Conservation (phyloP, 2,797 vertebrate species). For the Pseudocheirus occidentalis region DNA sequence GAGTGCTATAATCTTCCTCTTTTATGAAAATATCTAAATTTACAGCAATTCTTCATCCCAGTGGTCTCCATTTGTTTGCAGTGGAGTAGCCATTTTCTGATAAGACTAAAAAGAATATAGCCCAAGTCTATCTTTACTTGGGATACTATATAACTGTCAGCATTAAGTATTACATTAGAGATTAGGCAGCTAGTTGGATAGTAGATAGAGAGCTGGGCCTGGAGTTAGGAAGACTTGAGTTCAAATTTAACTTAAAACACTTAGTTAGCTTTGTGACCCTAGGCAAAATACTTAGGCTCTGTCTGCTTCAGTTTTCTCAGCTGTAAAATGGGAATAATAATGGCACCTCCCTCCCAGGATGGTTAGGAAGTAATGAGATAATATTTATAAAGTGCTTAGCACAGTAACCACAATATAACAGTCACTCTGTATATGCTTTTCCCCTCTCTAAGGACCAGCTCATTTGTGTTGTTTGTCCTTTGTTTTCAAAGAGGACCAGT, state of each 20-base stretch:
- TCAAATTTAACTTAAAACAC: too few species aligned
- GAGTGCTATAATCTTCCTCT: neutral
- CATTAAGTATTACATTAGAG: neutral
- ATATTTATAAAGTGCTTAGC: too few species aligned
- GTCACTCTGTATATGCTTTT: too few species aligned
- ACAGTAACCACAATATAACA: too few species aligned
- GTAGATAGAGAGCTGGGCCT: neutral
- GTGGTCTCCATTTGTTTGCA: neutral
- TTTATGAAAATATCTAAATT: neutral
- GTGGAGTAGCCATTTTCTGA: neutral
- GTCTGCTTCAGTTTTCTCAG: neutral
- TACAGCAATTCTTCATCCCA: neutral
- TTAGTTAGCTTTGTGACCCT: neutral
- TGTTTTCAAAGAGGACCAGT: too few species aligned
- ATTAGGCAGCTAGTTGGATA: neutral
- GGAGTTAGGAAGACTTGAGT: too few species aligned
- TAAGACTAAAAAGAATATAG: neutral
- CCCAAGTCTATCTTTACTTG: neutral
- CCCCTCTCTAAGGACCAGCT: too few species aligned
- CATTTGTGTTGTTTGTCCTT: too few species aligned
- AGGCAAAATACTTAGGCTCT: neutral
- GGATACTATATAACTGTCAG: neutral
- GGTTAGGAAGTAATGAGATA: too few species aligned
- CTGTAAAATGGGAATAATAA: too few species aligned
- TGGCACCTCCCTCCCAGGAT: too few species aligned